phyloP scores from a whole-genome alignment of 2,797 vertebrate species.

The Rhabdomys pumilio region DNA sequence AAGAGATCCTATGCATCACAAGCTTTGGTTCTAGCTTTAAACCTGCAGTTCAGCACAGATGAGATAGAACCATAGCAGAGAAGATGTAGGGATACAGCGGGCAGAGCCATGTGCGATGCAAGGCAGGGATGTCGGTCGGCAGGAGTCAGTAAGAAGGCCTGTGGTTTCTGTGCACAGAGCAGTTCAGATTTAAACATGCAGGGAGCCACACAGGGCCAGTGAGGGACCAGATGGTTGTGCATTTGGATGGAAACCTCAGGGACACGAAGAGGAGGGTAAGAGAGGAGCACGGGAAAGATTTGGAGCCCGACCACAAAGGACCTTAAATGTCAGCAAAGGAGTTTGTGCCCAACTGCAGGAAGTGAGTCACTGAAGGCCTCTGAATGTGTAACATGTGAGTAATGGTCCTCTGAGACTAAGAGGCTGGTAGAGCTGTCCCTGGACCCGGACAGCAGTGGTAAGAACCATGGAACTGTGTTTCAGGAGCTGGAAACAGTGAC shows the following conservation, averaged over 20 bases:
- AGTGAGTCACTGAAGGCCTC: slow-evolving; percentile 40
- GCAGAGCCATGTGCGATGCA: background rate
- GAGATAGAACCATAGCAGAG: background rate
- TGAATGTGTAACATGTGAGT: background rate
- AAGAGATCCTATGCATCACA: background rate
- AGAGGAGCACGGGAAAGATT: slow-evolving; percentile 42
- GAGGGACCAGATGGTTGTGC: slow-evolving; percentile 76
- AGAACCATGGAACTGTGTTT: background rate
- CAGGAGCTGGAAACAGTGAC: background rate
- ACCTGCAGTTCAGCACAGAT: background rate
- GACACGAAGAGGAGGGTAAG: slow-evolving; percentile 70
- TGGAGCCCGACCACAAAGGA: slow-evolving; percentile 51
- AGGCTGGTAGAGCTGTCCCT: background rate
- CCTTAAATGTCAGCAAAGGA: slow-evolving; percentile 69
- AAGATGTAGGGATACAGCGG: background rate
- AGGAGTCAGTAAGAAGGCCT: background rate
- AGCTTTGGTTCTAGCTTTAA: slow-evolving; percentile 27
- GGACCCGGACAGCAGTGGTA: background rate
- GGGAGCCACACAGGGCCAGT: slow-evolving; percentile 47
- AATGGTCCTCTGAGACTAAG: slow-evolving; percentile 21
- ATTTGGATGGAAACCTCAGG: slow-evolving; percentile 77
- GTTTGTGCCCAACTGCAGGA: slow-evolving; percentile 1
- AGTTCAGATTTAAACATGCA: slow-evolving; percentile 58
- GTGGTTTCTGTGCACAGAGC: slow-evolving; percentile 19
- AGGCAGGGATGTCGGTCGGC: background rate